Evolutionary conservation across 1,140 invertebrate species (phyloP).

Genomic region (Drosophila melanogaster): Release_6_plus_ISO1_MT NC_004354.4:22606501-22607000

Average conservation of each 20-base stretch:
- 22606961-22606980: slow-evolving; percentile 82
- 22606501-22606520: slow-evolving; percentile 63
- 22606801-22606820: neutral
- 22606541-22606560: slow-evolving; percentile 20
- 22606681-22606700: too few relatives aligned
- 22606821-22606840: neutral
- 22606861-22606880: slow-evolving; percentile 18
- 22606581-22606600: slow-evolving; percentile 22
- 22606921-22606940: slow-evolving; percentile 56
- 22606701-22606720: too few relatives aligned
- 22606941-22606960: slow-evolving; percentile 74
- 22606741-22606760: neutral
- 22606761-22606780: neutral
- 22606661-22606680: too few relatives aligned
- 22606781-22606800: neutral
- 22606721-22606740: neutral
- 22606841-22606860: neutral
- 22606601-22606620: too few relatives aligned
- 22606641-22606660: too few relatives aligned
- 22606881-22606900: slow-evolving; percentile 34
- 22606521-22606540: slow-evolving; percentile 1
- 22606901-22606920: slow-evolving; percentile 56
- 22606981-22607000: slow-evolving; percentile 77
- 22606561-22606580: neutral
- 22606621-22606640: too few relatives aligned